A percentile compares a stretch with the other conserved stretches of the same genome.
Conservation (phyloP, 2,888 invertebrate species). For the Aethes cnicana region DNA sequence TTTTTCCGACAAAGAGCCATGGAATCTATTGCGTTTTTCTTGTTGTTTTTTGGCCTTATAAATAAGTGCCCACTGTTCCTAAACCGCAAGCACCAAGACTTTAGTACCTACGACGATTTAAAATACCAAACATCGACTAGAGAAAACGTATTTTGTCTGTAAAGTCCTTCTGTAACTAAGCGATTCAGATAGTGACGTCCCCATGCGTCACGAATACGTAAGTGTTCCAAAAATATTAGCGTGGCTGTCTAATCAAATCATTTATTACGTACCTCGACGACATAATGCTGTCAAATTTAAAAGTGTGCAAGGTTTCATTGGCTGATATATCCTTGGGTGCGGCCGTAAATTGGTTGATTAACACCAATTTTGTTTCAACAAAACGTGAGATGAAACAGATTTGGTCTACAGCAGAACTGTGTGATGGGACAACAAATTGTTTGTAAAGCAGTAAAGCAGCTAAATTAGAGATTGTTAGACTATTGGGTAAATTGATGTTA, state of each 20-base stretch:
- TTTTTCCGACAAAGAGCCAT: too few species aligned
- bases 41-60: neutral
- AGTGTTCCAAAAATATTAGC: constrained; percentile 56
- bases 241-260: constrained; percentile 58
- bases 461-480: too few species aligned
- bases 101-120: too few species aligned
- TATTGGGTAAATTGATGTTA: too few species aligned
- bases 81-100: too few species aligned
- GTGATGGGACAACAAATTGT: neutral
- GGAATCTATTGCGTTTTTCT: too few species aligned
- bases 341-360: constrained; percentile 22
- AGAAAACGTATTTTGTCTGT: neutral
- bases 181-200: constrained; percentile 43
- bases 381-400: constrained; percentile 23
- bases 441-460: too few species aligned
- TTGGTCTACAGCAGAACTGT: constrained; percentile 7
- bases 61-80: too few species aligned
- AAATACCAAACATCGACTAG: neutral
- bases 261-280: constrained; percentile 42
- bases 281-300: constrained; percentile 31
- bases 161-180: neutral
- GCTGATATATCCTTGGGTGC: constrained; percentile 30
- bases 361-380: constrained; percentile 25
- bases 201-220: constrained; percentile 50
- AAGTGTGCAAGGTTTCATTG: constrained; percentile 28